Evolutionary conservation across 2,888 invertebrate species (phyloP).

Genomic region (Eurois occulta): DNA sequence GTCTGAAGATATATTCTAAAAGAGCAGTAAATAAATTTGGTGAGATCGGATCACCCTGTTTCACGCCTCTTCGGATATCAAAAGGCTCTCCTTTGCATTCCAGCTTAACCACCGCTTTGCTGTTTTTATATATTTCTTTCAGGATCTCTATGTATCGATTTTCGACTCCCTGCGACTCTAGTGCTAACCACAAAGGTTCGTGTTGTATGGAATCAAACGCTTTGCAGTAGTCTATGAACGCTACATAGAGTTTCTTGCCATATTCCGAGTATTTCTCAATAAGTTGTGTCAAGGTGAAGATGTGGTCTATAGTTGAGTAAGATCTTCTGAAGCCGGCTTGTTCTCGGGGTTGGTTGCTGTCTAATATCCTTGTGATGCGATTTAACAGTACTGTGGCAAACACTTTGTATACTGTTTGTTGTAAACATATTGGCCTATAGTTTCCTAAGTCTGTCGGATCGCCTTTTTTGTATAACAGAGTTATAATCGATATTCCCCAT

Average conservation of each 20-base stretch:
- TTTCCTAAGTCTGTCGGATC: background rate
- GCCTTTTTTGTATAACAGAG: background rate
- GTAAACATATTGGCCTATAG: background rate
- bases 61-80: background rate
- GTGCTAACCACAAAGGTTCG: background rate
- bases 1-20: background rate
- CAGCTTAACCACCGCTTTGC: background rate
- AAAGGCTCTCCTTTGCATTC: too few species aligned
- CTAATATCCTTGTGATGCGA: background rate
- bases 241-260: conserved; percentile 2
- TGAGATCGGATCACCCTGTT: background rate
- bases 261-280: conserved; percentile 1
- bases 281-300: conserved; percentile 6
- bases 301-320: background rate
- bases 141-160: too few species aligned
- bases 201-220: conserved; percentile 1
- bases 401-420: background rate
- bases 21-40: background rate
- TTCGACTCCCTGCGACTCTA: background rate
- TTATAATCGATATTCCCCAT: background rate
- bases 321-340: background rate
- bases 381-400: background rate
- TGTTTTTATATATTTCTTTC: background rate
- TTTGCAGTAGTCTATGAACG: background rate
- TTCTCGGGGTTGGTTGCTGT: background rate